phyloP scores from a whole-genome alignment of 2,797 vertebrate species.

The Phrynocephalus forsythii region DNA sequence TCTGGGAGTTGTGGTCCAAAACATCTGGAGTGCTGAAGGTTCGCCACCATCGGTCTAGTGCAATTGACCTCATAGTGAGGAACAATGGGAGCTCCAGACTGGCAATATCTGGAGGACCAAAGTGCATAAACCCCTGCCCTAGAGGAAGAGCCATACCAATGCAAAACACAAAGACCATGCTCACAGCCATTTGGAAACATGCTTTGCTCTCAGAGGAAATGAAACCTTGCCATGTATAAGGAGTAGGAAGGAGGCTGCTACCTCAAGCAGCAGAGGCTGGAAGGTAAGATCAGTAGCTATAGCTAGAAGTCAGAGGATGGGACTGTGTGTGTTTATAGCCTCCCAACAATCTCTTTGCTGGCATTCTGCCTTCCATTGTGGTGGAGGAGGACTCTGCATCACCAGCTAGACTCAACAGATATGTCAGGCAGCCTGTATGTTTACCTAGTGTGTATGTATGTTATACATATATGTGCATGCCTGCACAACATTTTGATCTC shows the following conservation, averaged over 20 bases:
- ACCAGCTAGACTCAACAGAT: too few species aligned
- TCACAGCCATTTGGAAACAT: not conserved
- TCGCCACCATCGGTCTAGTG: too few species aligned
- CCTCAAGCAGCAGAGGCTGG: not conserved
- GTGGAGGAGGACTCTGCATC: not conserved
- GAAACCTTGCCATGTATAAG: not conserved
- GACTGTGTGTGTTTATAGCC: not conserved
- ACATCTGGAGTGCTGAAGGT: too few species aligned
- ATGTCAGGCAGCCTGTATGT: not conserved
- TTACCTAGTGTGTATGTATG: not conserved
- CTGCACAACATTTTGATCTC: not conserved
- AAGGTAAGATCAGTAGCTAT: not conserved
- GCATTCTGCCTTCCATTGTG: not conserved
- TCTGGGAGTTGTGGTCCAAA: too few species aligned
- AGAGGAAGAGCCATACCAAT: not conserved
- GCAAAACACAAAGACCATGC: not conserved
- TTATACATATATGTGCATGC: not conserved
- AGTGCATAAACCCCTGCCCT: not conserved
- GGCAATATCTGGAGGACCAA: not conserved
- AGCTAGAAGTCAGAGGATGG: too few species aligned
- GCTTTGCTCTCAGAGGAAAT: not conserved
- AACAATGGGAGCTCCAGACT: not conserved
- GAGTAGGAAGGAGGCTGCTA: not conserved
- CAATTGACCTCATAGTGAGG: not conserved
- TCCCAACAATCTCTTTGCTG: not conserved